phyloP scores from a whole-genome alignment of 2,888 invertebrate species.

The Standfussiana lucernea region DNA sequence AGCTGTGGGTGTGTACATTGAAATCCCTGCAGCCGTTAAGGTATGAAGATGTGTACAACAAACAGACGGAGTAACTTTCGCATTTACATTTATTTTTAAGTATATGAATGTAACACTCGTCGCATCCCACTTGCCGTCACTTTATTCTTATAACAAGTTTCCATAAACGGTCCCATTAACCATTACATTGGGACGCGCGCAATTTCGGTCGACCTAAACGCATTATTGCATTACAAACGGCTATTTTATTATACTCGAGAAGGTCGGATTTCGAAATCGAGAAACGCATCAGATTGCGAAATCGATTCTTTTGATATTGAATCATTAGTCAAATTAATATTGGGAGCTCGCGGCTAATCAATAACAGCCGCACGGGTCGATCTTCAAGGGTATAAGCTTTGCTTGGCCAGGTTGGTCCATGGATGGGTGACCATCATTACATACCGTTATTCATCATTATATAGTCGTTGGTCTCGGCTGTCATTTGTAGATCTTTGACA shows the following conservation, averaged over 20 bases:
- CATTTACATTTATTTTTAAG: neutral
- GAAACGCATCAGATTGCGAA: slow-evolving; percentile 35
- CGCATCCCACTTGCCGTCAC: slow-evolving; percentile 12
- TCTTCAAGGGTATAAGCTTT: too few species aligned
- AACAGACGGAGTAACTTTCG: neutral
- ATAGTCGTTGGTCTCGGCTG: too few species aligned
- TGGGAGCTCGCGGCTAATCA: too few species aligned
- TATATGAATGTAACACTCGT: slow-evolving; percentile 25
- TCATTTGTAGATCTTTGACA: too few species aligned
- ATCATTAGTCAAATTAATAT: slow-evolving; percentile 25
- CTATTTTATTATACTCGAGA: slow-evolving; percentile 15
- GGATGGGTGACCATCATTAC: too few species aligned
- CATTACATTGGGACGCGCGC: slow-evolving; percentile 26
- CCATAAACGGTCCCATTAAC: slow-evolving; percentile 50
- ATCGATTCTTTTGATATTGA: slow-evolving; percentile 35
- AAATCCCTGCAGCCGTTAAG: neutral
- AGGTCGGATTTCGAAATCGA: slow-evolving; percentile 39
- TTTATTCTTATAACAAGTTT: slow-evolving; percentile 43
- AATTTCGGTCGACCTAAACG: slow-evolving; percentile 45
- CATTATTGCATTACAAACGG: slow-evolving; percentile 37
- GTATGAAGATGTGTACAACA: neutral
- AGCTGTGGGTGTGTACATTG: neutral
- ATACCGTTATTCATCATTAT: too few species aligned
- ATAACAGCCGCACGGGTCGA: too few species aligned
- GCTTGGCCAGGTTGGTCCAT: too few species aligned